Evolutionary conservation across 2,797 vertebrate species (phyloP).

Genomic region (Nasua narica): DNA sequence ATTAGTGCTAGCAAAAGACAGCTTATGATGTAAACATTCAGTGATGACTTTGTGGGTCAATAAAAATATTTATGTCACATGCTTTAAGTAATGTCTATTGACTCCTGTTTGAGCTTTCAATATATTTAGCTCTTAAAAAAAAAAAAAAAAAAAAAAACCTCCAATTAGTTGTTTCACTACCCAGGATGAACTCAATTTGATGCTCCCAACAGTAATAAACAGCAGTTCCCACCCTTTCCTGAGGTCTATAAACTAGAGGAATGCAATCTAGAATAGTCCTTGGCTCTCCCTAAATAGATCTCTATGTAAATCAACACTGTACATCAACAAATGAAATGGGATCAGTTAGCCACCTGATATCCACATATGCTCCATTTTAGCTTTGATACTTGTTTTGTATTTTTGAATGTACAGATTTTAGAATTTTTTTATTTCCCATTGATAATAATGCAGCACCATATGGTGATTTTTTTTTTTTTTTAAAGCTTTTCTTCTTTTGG

Average conservation of each 20-base stretch:
- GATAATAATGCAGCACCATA: neutral
- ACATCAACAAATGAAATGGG: constrained; percentile 14
- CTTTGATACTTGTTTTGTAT: neutral
- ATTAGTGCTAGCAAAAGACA: neutral
- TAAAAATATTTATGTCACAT: constrained; percentile 41
- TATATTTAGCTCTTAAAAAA: constrained; percentile 50
- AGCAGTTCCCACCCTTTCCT: constrained; percentile 40
- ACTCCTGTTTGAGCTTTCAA: constrained; percentile 53
- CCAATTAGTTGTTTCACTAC: constrained; percentile 47
- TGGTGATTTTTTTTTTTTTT: neutral
- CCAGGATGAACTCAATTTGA: constrained; percentile 19
- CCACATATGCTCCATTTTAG: neutral
- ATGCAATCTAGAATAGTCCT: neutral
- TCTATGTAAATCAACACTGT: constrained; percentile 24
- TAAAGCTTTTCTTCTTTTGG: constrained; percentile 1
- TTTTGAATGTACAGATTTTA: constrained; percentile 1
- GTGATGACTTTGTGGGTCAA: constrained; percentile 35
- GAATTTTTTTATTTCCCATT: neutral
- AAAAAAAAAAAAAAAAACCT: neutral
- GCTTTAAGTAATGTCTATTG: constrained; percentile 44
- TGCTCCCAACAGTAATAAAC: constrained; percentile 29
- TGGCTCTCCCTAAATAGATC: neutral
- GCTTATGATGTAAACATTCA: constrained; percentile 55
- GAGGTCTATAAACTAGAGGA: constrained; percentile 1
- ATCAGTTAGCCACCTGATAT: neutral